phyloP scores from a whole-genome alignment of 2,888 invertebrate species.

The Myathropa florea region DNA sequence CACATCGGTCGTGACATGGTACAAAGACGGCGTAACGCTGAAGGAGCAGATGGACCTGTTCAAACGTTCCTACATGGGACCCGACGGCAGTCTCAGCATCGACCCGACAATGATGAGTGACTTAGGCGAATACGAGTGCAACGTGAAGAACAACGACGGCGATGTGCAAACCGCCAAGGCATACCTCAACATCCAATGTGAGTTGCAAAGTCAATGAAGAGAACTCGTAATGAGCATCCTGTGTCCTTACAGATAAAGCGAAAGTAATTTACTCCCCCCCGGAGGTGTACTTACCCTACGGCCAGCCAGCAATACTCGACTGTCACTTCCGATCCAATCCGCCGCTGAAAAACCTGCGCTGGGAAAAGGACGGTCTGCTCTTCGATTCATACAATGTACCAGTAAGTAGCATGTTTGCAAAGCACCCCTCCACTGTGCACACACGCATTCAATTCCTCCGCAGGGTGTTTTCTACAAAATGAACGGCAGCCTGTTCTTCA shows the following conservation, averaged over 20 bases:
- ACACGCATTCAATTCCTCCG: background rate
- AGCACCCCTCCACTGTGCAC: background rate
- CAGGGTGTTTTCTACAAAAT: constrained; percentile 90
- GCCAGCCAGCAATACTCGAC: constrained; percentile 90
- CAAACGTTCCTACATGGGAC: constrained; percentile 84
- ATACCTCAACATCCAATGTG: constrained; percentile 95
- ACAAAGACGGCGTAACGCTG: constrained; percentile 85
- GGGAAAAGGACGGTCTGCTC: constrained; percentile 96
- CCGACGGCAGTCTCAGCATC: constrained; percentile 91
- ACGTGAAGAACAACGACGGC: constrained; percentile 87
- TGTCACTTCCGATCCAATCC: constrained; percentile 97
- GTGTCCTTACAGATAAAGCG: constrained; percentile 88
- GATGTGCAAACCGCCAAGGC: constrained; percentile 91
- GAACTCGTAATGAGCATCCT: background rate
- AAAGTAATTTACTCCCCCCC: constrained; percentile 93
- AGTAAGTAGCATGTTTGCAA: constrained; percentile 69
- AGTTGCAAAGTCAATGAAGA: constrained; percentile 78
- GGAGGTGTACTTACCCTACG: constrained; percentile 91
- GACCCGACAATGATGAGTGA: constrained; percentile 90
- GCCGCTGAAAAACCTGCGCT: constrained; percentile 91
- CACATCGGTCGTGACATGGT: constrained; percentile 84
- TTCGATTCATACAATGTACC: constrained; percentile 95
- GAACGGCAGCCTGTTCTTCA: constrained; percentile 92
- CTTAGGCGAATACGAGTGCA: constrained; percentile 93
- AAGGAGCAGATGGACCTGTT: constrained; percentile 84